Evolutionary conservation across 1,140 invertebrate genomes (phyloP), one percentile per base, ranked within the genome.

Genomic region (Eupeodes corollae): DNA sequence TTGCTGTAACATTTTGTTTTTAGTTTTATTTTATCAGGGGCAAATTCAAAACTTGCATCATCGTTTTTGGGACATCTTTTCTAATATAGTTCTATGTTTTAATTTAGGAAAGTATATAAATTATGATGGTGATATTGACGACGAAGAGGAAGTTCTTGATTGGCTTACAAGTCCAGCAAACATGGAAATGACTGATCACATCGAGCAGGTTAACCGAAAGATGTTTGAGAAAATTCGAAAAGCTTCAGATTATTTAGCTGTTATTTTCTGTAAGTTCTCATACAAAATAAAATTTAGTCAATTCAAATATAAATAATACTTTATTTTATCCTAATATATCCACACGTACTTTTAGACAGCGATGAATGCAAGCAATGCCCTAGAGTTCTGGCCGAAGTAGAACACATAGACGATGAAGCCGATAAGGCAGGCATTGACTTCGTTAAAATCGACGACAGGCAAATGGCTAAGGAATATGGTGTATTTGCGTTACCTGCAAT

Each of bases 291-390:
- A n/a, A n/a, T n/a, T n/a, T n/a, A n/a, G n/a, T n/a, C n/a, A n/a
- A n/a, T n/a, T n/a, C n/a, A n/a, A n/a, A n/a, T n/a, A n/a, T n/a
- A n/a, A n/a, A n/a, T n/a, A n/a, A n/a, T n/a, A n/a, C n/a, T n/a
- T n/a, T n/a, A n/a, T n/a, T n/a, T n/a, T n/a, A n/a, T n/a, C n/a
- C n/a, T n/a, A n/a, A n/a, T n/a, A n/a, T n/a, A n/a, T n/a, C n/a
- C n/a, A n/a, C n/a, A n/a, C n/a, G n/a, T 26, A 26, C 41, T 48
- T 79, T 70, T 70, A 92, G 88, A 91, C 73, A 90, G 86, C 74
- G 86, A 86, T 74, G 88, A 91, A 69, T 94, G 90, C 72, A 92
- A 94, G 71, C 89, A 92, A 66, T 95, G 91, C 68, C 82, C 83
- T 45, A 79, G 84, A 67, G 91, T 94, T 6, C 70, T 95, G 50